Conservation (phyloP, 2,113 vertebrate species). For the Morone chrysops region DNA sequence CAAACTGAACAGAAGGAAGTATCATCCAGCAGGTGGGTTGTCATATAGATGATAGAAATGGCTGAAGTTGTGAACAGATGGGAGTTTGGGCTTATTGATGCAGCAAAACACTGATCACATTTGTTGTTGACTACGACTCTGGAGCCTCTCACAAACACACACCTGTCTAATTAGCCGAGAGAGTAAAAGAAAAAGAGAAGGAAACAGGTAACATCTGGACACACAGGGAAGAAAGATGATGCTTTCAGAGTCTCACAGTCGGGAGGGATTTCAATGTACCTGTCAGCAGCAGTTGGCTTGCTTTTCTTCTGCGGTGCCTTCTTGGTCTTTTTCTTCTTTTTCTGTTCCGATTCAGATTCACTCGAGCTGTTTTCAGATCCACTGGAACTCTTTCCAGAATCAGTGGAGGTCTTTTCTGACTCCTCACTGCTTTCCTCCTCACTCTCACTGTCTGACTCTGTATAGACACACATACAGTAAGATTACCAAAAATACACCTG, state of each 20-base stretch:
- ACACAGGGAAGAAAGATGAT: conserved; percentile 30
- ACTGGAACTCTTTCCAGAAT: conserved; percentile 82
- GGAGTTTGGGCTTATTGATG: conserved; percentile 57
- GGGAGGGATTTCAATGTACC: conserved; percentile 59
- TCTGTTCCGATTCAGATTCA: conserved; percentile 77
- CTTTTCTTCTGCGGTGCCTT: conserved; percentile 73
- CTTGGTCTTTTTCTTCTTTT: conserved; percentile 78
- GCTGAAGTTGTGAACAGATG: conserved; percentile 67
- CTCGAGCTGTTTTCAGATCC: conserved; percentile 83
- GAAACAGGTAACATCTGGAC: conserved; percentile 64
- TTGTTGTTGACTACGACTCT: conserved; percentile 17
- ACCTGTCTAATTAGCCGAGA: conserved; percentile 55
- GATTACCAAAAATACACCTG: neutral
- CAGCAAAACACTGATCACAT: conserved; percentile 62
- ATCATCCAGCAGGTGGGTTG: conserved; percentile 19
- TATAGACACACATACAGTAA: neutral
- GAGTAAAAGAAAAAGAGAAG: conserved; percentile 10
- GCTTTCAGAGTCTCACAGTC: neutral
- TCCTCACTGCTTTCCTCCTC: conserved; percentile 85
- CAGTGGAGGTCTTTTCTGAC: conserved; percentile 82
- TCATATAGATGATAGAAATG: conserved; percentile 36
- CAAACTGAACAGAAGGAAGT: conserved; percentile 11
- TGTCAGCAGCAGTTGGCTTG: conserved; percentile 60
- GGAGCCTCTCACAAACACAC: conserved; percentile 32
- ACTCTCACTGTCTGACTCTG: conserved; percentile 85